phyloP scores from a whole-genome alignment of 2,888 invertebrate genomes.

The Drosophila antonietae region DNA sequence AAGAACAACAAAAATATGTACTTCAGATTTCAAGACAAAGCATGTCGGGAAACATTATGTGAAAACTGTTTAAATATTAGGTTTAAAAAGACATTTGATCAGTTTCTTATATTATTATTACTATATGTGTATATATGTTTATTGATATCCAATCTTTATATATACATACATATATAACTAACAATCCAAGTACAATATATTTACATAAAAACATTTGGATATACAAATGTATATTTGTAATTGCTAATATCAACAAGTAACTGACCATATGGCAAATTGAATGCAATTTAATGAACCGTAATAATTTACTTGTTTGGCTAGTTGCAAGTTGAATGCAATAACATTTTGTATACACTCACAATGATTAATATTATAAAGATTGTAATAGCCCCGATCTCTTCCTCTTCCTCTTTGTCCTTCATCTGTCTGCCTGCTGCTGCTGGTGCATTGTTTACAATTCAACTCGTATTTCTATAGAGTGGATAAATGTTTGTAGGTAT shows the following conservation, averaged over 20 bases:
- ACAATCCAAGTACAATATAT: slow-evolving; percentile 1
- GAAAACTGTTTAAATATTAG: neutral
- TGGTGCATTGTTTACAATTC: slow-evolving; percentile 6
- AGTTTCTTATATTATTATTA: too few species aligned
- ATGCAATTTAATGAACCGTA: slow-evolving; percentile 10
- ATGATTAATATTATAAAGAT: slow-evolving; percentile 28
- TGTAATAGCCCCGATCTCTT: slow-evolving; percentile 6
- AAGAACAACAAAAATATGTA: neutral
- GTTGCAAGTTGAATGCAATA: slow-evolving; percentile 13
- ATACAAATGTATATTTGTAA: neutral
- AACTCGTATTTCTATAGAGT: slow-evolving; percentile 22
- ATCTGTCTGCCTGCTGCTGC: neutral
- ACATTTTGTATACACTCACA: slow-evolving; percentile 30
- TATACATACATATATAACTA: neutral
- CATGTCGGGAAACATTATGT: neutral
- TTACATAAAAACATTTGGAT: neutral
- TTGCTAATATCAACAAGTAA: slow-evolving; percentile 8
- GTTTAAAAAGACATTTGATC: neutral
- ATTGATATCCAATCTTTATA: neutral
- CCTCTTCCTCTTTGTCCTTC: neutral
- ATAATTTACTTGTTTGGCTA: slow-evolving; percentile 38
- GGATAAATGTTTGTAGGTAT: slow-evolving; percentile 33
- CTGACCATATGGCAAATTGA: slow-evolving; percentile 18
- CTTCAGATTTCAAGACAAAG: neutral
- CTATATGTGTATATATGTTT: neutral